A percentile compares a stretch with the other conserved stretches of the same genome.
Evolutionary conservation across 2,797 vertebrate species (phyloP).

Genomic region (Phalanger gymnotis): DNA sequence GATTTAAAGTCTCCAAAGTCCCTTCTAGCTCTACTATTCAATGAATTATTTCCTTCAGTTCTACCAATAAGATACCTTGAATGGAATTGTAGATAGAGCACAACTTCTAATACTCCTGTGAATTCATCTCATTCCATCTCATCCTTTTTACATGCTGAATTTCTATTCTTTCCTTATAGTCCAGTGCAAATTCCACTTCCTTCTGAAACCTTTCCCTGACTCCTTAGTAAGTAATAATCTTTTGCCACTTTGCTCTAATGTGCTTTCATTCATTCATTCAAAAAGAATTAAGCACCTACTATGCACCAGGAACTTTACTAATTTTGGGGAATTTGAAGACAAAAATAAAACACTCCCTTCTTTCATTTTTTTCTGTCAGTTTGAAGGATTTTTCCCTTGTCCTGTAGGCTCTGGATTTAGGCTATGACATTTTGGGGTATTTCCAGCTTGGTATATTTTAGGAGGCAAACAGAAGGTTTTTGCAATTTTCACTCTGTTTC

Average conservation of each 20-base stretch:
- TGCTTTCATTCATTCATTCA: not conserved
- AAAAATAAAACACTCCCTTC: not conserved
- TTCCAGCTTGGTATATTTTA: not conserved
- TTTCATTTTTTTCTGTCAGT: not conserved
- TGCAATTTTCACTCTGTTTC: not conserved
- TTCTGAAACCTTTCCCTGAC: not conserved
- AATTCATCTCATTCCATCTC: not conserved
- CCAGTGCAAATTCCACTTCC: not conserved
- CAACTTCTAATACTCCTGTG: not conserved
- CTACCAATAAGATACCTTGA: not conserved
- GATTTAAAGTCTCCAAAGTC: not conserved
- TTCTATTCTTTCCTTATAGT: not conserved
- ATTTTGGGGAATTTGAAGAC: not conserved
- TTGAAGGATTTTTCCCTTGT: not conserved
- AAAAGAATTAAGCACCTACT: not conserved
- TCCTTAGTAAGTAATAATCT: not conserved
- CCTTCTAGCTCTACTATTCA: not conserved
- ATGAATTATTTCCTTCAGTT: not conserved
- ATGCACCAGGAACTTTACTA: not conserved
- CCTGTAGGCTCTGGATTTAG: not conserved
- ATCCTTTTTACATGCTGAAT: not conserved
- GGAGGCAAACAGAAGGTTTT: not conserved
- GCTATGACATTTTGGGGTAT: not conserved
- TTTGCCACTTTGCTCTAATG: not conserved
- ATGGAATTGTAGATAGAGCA: not conserved